phyloP scores from a whole-genome alignment of 2,113 vertebrate species.

The Tragelaphus buxtoni region DNA sequence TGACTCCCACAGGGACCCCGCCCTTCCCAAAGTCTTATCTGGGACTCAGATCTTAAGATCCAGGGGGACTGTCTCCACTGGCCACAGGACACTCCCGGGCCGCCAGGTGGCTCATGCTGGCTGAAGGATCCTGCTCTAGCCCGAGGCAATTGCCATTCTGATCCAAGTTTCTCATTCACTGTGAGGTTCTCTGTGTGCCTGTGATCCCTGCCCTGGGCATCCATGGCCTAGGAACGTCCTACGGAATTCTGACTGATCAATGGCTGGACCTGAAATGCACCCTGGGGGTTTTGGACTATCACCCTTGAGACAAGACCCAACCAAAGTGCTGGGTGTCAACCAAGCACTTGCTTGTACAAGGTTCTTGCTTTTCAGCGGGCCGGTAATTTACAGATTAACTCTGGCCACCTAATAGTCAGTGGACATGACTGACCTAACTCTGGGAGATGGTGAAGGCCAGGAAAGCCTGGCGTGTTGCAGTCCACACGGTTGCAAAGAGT shows the following conservation, averaged over 20 bases:
- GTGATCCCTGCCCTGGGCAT: neutral
- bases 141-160: neutral
- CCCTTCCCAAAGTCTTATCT: neutral
- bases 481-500: neutral
- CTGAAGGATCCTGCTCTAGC: neutral
- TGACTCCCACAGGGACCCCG: too few relatives aligned
- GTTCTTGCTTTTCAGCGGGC: neutral
- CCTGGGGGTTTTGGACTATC: neutral
- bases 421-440: neutral
- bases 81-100: neutral
- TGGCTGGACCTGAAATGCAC: fast-evolving
- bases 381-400: neutral
- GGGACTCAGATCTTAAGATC: neutral
- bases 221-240: neutral
- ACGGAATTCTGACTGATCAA: neutral
- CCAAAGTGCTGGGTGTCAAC: too few relatives aligned
- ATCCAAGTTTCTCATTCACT: neutral
- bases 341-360: fast-evolving
- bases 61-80: neutral
- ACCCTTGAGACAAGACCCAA: neutral
- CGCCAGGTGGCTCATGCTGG: neutral
- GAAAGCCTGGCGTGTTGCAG: neutral
- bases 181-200: neutral
- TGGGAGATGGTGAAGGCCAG: neutral
- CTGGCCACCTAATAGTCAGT: neutral